Conservation (phyloP, 2,797 vertebrate species). For the Xyrichtys novacula region DNA sequence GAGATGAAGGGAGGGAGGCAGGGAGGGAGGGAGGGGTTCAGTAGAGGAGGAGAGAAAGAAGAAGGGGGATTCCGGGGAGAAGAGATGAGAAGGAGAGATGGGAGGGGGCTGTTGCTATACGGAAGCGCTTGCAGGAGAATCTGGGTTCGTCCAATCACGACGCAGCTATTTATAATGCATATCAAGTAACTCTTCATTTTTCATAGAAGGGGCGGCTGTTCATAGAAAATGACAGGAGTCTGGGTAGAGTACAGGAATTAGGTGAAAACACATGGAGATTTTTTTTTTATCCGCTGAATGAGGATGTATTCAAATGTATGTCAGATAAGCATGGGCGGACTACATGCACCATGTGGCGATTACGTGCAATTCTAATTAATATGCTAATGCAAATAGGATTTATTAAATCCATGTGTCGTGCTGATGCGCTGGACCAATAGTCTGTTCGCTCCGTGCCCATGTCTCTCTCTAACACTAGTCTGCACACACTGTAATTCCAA, state of each 20-base stretch:
- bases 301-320: slow-evolving; percentile 58
- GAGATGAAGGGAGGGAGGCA: slow-evolving; percentile 20
- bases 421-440: slow-evolving; percentile 44
- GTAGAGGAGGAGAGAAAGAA: slow-evolving; percentile 13
- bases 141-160: slow-evolving; percentile 79
- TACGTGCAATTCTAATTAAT: slow-evolving; percentile 66
- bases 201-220: slow-evolving; percentile 70
- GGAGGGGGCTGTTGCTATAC: slow-evolving; percentile 87
- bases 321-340: slow-evolving; percentile 66
- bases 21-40: slow-evolving; percentile 6
- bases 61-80: slow-evolving; percentile 73
- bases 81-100: slow-evolving; percentile 66
- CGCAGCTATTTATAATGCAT: slow-evolving; percentile 84
- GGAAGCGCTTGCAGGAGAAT: slow-evolving; percentile 82
- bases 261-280: slow-evolving; percentile 57
- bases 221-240: slow-evolving; percentile 61
- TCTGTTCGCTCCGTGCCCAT: slow-evolving; percentile 9
- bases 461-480: slow-evolving; percentile 17
- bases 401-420: slow-evolving; percentile 70
- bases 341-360: slow-evolving; percentile 52
- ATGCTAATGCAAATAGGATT: slow-evolving; percentile 71
- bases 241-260: slow-evolving; percentile 42
- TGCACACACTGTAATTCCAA: slow-evolving; percentile 17
- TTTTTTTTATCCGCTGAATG: slow-evolving; percentile 41
- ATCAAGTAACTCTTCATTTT: slow-evolving; percentile 81